phyloP scores from a whole-genome alignment of 2,797 vertebrate genomes.

The Lophius americanus region DNA sequence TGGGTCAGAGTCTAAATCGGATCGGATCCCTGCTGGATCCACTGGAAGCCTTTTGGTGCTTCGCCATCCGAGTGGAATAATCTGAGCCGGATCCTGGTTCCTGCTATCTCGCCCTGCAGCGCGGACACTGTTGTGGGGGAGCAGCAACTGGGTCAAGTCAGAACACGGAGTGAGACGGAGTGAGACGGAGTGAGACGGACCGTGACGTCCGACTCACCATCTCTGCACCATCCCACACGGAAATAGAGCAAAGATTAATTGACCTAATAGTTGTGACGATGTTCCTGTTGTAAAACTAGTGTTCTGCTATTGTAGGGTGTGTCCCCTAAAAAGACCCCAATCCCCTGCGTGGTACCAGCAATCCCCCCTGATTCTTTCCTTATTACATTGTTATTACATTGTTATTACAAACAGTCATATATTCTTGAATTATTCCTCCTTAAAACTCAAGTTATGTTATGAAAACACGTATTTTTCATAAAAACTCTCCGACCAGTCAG shows the following conservation, averaged over 20 bases:
- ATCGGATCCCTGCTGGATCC: constrained; percentile 25
- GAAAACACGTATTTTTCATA: too few relatives aligned
- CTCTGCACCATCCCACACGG: constrained; percentile 6
- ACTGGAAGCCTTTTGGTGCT: constrained; percentile 30
- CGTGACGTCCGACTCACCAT: background rate
- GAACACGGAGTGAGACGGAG: constrained; percentile 6
- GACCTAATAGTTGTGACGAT: too few relatives aligned
- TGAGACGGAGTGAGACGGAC: constrained; percentile 2
- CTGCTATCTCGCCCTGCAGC: constrained; percentile 18
- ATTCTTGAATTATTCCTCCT: too few relatives aligned
- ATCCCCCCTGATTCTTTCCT: too few relatives aligned
- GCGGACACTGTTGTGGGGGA: background rate
- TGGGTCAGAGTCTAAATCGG: background rate
- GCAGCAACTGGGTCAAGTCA: constrained; percentile 10
- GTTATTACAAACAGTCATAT: too few relatives aligned
- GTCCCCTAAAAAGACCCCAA: too few relatives aligned
- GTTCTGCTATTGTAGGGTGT: too few relatives aligned
- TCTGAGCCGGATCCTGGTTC: constrained; percentile 23
- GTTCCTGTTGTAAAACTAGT: too few relatives aligned
- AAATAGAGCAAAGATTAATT: background rate
- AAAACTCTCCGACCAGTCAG: too few relatives aligned
- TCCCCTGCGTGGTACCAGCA: too few relatives aligned
- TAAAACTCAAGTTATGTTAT: too few relatives aligned
- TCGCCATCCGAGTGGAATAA: constrained; percentile 29
- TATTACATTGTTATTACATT: too few relatives aligned